phyloP scores from a whole-genome alignment of 2,888 invertebrate genomes.

The Tipula confusa region DNA sequence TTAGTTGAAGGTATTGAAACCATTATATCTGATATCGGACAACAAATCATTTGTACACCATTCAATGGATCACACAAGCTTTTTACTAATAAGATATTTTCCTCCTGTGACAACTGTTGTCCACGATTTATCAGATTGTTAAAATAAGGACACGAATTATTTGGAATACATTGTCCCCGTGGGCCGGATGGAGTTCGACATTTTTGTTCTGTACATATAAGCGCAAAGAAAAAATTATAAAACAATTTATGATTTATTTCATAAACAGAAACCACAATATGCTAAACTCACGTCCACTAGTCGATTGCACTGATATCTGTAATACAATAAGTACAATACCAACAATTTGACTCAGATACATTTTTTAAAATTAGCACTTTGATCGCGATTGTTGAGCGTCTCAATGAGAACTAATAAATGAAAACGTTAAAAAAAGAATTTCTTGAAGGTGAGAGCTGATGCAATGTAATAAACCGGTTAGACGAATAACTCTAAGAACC shows the following conservation, averaged over 20 bases:
- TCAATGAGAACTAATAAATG: too few relatives aligned
- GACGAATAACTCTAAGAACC: too few relatives aligned
- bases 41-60: background rate
- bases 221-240: background rate
- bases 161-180: background rate
- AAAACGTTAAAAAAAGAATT: too few relatives aligned
- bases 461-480: background rate
- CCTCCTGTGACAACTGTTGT: background rate
- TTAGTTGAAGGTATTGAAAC: too few relatives aligned
- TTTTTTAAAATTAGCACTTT: background rate
- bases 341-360: background rate
- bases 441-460: background rate
- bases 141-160: background rate
- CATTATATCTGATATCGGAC: background rate
- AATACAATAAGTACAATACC: background rate
- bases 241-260: background rate
- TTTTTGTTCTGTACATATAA: background rate
- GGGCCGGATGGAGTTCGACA: background rate
- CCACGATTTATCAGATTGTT: background rate
- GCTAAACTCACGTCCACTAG: background rate
- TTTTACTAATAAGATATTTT: background rate
- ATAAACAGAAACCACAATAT: too few relatives aligned
- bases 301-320: background rate
- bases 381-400: background rate
- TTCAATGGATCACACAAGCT: background rate